Evolutionary conservation across 2,113 vertebrate species (phyloP), one percentile per base, ranked within the genome.

Genomic region (Glaucidium brasilianum): DNA sequence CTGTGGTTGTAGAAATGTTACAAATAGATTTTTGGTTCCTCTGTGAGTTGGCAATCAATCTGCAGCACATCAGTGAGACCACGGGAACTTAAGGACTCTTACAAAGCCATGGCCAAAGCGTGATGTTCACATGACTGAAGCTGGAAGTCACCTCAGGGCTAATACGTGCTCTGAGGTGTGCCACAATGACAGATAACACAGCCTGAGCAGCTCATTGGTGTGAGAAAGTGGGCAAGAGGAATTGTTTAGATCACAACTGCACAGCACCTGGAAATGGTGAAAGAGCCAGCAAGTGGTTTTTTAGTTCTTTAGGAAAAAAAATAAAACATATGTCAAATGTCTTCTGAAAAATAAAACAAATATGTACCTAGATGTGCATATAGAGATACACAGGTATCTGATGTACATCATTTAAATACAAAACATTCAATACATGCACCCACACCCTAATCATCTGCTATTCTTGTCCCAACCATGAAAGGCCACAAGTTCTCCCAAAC

Each of bases 141-240:
- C 32, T 75, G 73, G 41, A 52, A 71, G 78, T 52, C 85, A 82
- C 73, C 73, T 59, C 30, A 14, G 79, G 72, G 76, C 58, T 85
- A 60, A 43, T 35, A 5, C 0, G 9, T 80, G 63, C 76, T 34
- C 53, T 22, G 8, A 73, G 72, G 30, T 53, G 68, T 86, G 59
- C 80, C 59, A 43, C 56, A 63, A 39, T 14, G 12, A 73, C 43
- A 72, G 92, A 15, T 52, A 74, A 58, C 0, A 0, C 72, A 89
- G 64, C 37, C 47, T 0, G 1, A 67, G 50, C 53, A 55, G 50
- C 59, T 66, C 49, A 22, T 27, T 1, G 1, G 1, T 2, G 0
- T n/a, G 50, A 41, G 37, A 80, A 56, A 66, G n/a, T 45, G 27
- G n/a, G 47, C 58, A 78, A 67, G 26, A 21, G 16, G 23, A 89